Evolutionary conservation across 2,797 vertebrate genomes (phyloP).

Genomic region (Scyliorhinus canicula): DNA sequence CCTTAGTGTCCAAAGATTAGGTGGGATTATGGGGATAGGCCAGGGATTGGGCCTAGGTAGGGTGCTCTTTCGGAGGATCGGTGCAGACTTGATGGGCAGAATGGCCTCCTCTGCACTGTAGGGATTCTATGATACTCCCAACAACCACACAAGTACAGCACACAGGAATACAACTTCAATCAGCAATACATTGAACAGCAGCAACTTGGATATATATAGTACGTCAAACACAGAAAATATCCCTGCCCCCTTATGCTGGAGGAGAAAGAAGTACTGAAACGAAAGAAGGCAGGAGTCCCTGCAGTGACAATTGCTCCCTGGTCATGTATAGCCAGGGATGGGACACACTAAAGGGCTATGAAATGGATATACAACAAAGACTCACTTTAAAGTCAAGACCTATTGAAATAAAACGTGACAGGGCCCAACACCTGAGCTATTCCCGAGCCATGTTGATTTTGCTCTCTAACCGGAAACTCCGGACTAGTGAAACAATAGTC

Average conservation of each 20-base stretch:
- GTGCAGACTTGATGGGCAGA: too few species aligned
- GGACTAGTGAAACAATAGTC: not conserved
- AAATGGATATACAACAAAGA: not conserved
- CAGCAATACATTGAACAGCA: not conserved
- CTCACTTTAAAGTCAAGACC: not conserved
- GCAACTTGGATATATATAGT: not conserved
- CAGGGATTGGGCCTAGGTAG: too few species aligned
- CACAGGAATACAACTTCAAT: not conserved
- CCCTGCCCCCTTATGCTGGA: not conserved
- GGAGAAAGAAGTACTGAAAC: not conserved
- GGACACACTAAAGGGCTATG: not conserved
- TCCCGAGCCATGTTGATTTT: not conserved
- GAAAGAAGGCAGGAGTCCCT: not conserved
- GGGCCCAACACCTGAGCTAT: not conserved
- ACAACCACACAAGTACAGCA: not conserved
- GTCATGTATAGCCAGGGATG: not conserved
- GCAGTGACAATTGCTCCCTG: not conserved
- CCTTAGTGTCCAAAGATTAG: too few species aligned
- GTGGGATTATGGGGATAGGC: too few species aligned
- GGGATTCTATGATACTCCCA: too few species aligned
- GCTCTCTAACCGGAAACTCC: not conserved
- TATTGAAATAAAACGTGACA: not conserved
- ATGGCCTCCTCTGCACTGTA: too few species aligned
- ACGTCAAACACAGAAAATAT: not conserved
- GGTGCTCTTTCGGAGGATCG: too few species aligned